phyloP scores from a whole-genome alignment of 2,888 invertebrate species.

The Agriopis marginaria region DNA sequence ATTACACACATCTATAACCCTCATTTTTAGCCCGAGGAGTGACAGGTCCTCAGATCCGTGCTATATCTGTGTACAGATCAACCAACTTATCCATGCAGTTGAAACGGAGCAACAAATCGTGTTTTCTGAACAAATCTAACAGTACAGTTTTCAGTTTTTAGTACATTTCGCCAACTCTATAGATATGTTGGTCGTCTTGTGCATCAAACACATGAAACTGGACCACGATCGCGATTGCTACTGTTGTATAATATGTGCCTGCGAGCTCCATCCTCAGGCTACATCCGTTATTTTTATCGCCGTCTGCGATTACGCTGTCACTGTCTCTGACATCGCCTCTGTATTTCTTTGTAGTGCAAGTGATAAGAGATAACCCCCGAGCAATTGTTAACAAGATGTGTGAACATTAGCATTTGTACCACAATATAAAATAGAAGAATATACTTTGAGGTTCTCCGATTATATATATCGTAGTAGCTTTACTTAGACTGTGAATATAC shows the following conservation, averaged over 20 bases:
- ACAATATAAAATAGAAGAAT: not conserved
- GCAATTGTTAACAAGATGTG: not conserved
- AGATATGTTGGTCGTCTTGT: not conserved
- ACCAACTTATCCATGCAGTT: too few relatives aligned
- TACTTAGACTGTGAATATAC: too few relatives aligned
- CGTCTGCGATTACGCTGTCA: slow-evolving; percentile 49
- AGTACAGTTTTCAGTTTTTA: not conserved
- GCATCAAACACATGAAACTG: not conserved
- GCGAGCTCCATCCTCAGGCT: slow-evolving; percentile 34
- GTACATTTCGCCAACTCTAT: not conserved
- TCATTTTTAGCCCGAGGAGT: too few relatives aligned
- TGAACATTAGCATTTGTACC: not conserved
- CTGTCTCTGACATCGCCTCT: slow-evolving; percentile 33
- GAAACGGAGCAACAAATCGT: not conserved
- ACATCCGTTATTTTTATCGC: slow-evolving; percentile 50
- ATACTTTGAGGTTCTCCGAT: too few relatives aligned
- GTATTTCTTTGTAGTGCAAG: slow-evolving; percentile 29
- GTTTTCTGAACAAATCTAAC: not conserved
- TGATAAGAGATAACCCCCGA: not conserved
- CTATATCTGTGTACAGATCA: too few relatives aligned
- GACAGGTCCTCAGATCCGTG: too few relatives aligned
- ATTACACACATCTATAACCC: too few relatives aligned
- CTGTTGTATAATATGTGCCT: slow-evolving; percentile 20
- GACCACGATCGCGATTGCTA: not conserved
- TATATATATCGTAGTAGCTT: too few relatives aligned